Percentiles rank a stretch among this genome's conserved stretches.
phyloP scores from a whole-genome alignment of 2,113 vertebrate species.

The Electrona antarctica region DNA sequence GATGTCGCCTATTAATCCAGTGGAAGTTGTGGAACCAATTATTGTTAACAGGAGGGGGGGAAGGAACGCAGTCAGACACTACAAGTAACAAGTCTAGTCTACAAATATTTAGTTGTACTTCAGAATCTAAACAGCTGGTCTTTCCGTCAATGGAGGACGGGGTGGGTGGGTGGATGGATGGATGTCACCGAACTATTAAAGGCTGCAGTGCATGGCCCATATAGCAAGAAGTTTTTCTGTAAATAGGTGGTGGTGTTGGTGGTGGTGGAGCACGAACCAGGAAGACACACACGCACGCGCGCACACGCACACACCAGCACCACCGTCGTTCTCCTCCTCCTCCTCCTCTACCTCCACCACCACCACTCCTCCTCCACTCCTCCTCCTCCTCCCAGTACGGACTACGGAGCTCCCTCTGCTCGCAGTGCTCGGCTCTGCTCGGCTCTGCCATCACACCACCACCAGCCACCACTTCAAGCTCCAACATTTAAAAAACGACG shows the following conservation, averaged over 20 bases:
- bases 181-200: no score
- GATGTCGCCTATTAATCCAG: conserved; percentile 13
- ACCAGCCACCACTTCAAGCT: conserved; percentile 15
- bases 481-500: conserved; percentile 55
- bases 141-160: conserved; percentile 27
- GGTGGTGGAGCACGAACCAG: conserved; percentile 66
- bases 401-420: conserved; percentile 32
- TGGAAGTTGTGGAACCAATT: conserved; percentile 26
- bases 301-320: conserved; percentile 29
- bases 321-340: no score
- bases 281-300: conserved; percentile 65
- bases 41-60: conserved; percentile 13
- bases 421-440: conserved; percentile 10
- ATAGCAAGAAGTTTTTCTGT: conserved; percentile 66
- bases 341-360: conserved; percentile 22
- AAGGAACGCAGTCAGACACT: not conserved
- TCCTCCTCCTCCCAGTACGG: conserved; percentile 61
- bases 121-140: conserved; percentile 44
- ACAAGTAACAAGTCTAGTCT: conserved; percentile 10
- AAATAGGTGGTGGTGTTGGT: conserved; percentile 42
- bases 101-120: conserved; percentile 4
- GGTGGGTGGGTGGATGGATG: no score
- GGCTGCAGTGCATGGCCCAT: no score
- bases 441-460: conserved; percentile 70
- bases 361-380: conserved; percentile 59